Evolutionary conservation across 2,888 invertebrate species (phyloP), one percentile per base, ranked within the genome.

Genomic region (Cheilosia impressa): DNA sequence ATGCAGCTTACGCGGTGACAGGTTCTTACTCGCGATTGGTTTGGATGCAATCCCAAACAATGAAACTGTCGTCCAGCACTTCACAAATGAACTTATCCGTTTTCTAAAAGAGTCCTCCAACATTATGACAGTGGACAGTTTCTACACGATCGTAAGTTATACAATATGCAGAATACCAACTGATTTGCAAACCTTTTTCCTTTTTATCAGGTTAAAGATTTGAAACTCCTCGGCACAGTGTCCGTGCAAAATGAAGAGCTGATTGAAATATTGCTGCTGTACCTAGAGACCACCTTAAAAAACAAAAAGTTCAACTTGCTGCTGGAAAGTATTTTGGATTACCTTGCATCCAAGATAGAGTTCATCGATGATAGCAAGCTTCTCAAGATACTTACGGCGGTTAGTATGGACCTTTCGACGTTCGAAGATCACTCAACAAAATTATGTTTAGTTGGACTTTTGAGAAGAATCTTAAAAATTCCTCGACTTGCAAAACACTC

Each of bases 111-210:
- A 53, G 19, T 63, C 38, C 58, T 6, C 38, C 0, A 69, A 52
- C 3, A n/a, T 57, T 1, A 58, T 58, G 41, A 55, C 53, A 2
- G 45, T 53, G 22, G 58, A 84, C 22, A 52, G 13, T 17, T 79
- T 45, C 24, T 80, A 84, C 27, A 68, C 68, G 3, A 72, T 83
- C 13, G 83, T 82, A 66, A 75, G 52, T 62, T 2, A 22, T 7
- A 9, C 17, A 31, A 13, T 57, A 9, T 7, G 0, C 1, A 47
- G 13, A 3, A 1, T 10, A 9, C 0, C 5, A 1, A 19, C 13
- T n/a, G 17, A 1, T 34, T 3, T 71, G 5, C 27, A 4, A 31
- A n/a, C 3, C 17, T 15, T 17, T n/a, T 4, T 41, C 17, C 10
- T 17, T 15, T 60, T 15, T 60, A 47, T 0, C 24, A 83, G 83